Evolutionary conservation across 1,140 invertebrate genomes (phyloP).

Genomic region (Drosophila bocki): DNA sequence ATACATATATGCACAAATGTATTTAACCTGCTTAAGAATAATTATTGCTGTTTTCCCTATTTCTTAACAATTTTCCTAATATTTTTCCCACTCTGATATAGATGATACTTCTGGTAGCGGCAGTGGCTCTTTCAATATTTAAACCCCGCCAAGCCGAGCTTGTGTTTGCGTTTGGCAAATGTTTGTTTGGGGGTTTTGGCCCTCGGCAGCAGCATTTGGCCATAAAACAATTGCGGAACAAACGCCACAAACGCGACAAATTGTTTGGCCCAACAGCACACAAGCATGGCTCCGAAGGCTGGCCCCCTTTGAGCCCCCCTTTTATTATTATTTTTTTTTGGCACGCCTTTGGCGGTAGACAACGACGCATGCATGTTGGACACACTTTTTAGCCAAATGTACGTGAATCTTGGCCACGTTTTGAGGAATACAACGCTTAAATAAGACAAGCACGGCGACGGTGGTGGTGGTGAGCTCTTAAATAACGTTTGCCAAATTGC

Average conservation of each 20-base stretch:
- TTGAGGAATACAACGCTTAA: slow-evolving; percentile 22
- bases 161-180: slow-evolving; percentile 26
- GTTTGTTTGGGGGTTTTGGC: slow-evolving; percentile 38
- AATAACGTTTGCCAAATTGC: slow-evolving; percentile 51
- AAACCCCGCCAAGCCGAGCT: not conserved
- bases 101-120: slow-evolving; percentile 21
- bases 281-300: slow-evolving; percentile 3
- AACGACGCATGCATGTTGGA: slow-evolving; percentile 19
- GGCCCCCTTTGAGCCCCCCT: slow-evolving; percentile 1
- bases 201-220: slow-evolving; percentile 30
- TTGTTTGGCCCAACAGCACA: slow-evolving; percentile 48
- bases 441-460: slow-evolving; percentile 29
- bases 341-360: not conserved
- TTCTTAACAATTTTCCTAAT: not conserved
- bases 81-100: slow-evolving; percentile 4
- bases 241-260: slow-evolving; percentile 44
- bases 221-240: slow-evolving; percentile 76
- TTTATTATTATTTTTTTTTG: not conserved
- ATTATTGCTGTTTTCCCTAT: too few species aligned
- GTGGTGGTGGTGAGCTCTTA: slow-evolving; percentile 32
- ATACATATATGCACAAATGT: too few species aligned
- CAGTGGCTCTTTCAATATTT: slow-evolving; percentile 27
- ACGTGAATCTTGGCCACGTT: slow-evolving; percentile 32
- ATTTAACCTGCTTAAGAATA: not conserved
- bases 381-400: slow-evolving; percentile 16